phyloP scores from a whole-genome alignment of 2,113 vertebrate species.

The Nibea coibor region DNA sequence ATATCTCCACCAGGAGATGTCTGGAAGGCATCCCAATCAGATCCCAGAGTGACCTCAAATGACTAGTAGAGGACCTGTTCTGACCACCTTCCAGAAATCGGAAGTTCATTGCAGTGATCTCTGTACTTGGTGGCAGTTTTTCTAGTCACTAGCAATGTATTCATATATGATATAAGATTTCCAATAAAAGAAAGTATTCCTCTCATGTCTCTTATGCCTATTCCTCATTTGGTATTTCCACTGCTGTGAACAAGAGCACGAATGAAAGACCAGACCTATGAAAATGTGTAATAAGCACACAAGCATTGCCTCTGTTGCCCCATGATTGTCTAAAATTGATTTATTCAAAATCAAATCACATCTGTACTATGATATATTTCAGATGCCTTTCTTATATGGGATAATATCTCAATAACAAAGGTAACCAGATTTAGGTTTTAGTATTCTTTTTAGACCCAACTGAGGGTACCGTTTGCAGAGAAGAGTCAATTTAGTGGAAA shows the following conservation, averaged over 20 bases:
- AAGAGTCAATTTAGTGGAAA: neutral
- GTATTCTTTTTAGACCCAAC: neutral
- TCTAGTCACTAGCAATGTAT: neutral
- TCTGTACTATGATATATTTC: neutral
- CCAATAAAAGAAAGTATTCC: too few species aligned
- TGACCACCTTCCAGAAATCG: neutral
- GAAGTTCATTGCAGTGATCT: neutral
- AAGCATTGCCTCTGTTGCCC: neutral
- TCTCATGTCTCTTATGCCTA: neutral
- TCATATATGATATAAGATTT: too few species aligned
- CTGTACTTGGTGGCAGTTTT: neutral
- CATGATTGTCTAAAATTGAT: neutral
- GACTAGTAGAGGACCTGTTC: neutral
- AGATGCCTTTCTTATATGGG: neutral
- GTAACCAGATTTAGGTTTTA: neutral
- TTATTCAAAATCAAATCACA: neutral
- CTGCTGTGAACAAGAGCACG: neutral
- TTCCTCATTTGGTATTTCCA: neutral
- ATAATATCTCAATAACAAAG: neutral
- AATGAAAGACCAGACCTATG: neutral
- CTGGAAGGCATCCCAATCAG: conserved; percentile 16
- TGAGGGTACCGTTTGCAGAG: neutral
- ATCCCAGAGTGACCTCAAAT: neutral
- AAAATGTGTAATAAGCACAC: neutral
- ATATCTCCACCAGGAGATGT: neutral